Evolutionary conservation across 2,113 vertebrate genomes (phyloP).

Genomic region (Phyllostomus hastatus): DNA sequence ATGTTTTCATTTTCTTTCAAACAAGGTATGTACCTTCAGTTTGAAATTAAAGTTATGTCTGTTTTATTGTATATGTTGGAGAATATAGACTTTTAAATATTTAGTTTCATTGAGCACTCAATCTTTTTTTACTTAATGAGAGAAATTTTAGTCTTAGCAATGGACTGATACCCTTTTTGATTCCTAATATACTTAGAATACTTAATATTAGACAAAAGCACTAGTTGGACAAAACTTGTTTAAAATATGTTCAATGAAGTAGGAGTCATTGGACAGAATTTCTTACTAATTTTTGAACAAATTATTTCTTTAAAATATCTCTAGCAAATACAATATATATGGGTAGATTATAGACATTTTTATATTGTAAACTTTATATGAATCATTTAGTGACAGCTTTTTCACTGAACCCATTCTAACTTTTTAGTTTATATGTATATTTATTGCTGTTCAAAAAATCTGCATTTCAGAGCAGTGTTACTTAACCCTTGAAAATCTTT

Average conservation of each 20-base stretch:
- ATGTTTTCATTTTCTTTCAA: constrained; percentile 43
- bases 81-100: constrained; percentile 24
- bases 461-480: constrained; percentile 28
- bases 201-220: constrained; percentile 22
- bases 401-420: constrained; percentile 6
- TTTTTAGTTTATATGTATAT: constrained; percentile 25
- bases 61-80: constrained; percentile 37
- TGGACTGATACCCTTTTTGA: neutral
- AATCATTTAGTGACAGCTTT: neutral
- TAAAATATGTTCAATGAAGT: neutral
- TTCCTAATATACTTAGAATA: constrained; percentile 16
- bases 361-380: neutral
- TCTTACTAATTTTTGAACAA: neutral
- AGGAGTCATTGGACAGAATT: neutral
- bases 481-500: constrained; percentile 71
- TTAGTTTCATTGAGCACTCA: neutral
- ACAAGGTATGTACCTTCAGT: neutral
- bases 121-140: neutral
- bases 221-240: constrained; percentile 10
- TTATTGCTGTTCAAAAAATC: neutral
- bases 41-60: constrained; percentile 37
- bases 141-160: neutral
- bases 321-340: neutral
- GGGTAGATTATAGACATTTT: neutral
- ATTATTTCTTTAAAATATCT: neutral